Evolutionary conservation across 2,113 vertebrate species (phyloP), one percentile per base, ranked within the genome.

Genomic region (Orycteropus afer): DNA sequence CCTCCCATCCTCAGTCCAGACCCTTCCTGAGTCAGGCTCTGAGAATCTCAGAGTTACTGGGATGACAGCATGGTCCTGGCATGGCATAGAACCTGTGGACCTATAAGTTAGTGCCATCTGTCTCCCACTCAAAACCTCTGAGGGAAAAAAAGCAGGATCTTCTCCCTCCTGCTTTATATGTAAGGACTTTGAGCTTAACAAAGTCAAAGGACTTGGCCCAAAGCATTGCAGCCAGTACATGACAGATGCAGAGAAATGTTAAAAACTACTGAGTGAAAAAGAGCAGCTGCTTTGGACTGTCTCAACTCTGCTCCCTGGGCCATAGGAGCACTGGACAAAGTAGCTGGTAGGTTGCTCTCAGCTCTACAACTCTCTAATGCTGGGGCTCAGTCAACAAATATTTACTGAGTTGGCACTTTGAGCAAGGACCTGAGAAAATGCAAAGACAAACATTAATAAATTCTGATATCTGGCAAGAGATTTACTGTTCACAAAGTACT

Each of bases 171-270:
- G 47, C 77, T 80, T 57, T 12, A 37, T 29, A 87, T 71, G 80
- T 29, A 78, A 95, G 89, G 93, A 29, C 61, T 34, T 53, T 77
- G 74, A 82, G 37, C 71, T 71, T 67, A 29, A 84, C n/a, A 27
- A 95, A 85, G 34, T 82, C 34, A 51, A 77, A 94, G 71, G 49
- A 84, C 47, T 93, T 89, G 73, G 51, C 40, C 71, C 29, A 73
- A 63, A 20, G 49, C 45, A 25, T 8, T n/a, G 40, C 2, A 83
- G 53, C 32, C 40, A 77, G 42, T 55, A n/a, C 15, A 49, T 59
- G 49, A 55, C 17, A 63, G 69, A 74, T 84, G 23, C 53, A 89
- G 32, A 93, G 63, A 79, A 83, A 82, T 14, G 37, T 32, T 78
- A 11, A 65, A 77, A 91, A 45, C 53, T 65, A 37, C 74, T 53